phyloP scores from a whole-genome alignment of 2,113 vertebrate genomes.

The Siphamia tubifer region DNA sequence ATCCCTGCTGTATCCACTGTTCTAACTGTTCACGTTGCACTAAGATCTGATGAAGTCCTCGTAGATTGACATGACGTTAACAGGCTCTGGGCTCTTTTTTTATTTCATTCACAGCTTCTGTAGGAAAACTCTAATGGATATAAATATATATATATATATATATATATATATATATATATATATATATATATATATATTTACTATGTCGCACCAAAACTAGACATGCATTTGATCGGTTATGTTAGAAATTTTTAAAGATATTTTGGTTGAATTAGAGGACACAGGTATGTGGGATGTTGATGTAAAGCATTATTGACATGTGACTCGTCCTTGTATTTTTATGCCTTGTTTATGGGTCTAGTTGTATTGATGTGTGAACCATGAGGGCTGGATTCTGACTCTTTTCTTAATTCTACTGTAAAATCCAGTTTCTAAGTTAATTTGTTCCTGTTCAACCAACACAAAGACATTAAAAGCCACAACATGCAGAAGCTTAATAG shows the following conservation, averaged over 20 bases:
- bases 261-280: background rate
- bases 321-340: constrained; percentile 25
- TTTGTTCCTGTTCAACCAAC: background rate
- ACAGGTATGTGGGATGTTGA: background rate
- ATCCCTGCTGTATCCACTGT: constrained; percentile 31
- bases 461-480: too few species aligned
- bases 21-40: too few species aligned
- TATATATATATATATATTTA: too few species aligned
- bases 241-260: background rate
- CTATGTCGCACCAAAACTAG: background rate
- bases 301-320: constrained; percentile 1
- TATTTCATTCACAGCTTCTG: background rate
- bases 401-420: background rate
- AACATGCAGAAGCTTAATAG: too few species aligned
- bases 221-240: background rate
- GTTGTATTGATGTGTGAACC: constrained; percentile 32
- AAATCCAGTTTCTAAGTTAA: background rate
- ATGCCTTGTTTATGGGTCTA: constrained; percentile 19
- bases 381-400: constrained; percentile 17
- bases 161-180: too few species aligned
- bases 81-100: constrained; percentile 9
- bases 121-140: too few species aligned
- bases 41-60: too few species aligned
- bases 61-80: too few species aligned
- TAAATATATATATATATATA: too few species aligned